Evolutionary conservation across 2,888 invertebrate genomes (phyloP), one percentile per base, ranked within the genome.

Genomic region (Drosophila kuntzei): DNA sequence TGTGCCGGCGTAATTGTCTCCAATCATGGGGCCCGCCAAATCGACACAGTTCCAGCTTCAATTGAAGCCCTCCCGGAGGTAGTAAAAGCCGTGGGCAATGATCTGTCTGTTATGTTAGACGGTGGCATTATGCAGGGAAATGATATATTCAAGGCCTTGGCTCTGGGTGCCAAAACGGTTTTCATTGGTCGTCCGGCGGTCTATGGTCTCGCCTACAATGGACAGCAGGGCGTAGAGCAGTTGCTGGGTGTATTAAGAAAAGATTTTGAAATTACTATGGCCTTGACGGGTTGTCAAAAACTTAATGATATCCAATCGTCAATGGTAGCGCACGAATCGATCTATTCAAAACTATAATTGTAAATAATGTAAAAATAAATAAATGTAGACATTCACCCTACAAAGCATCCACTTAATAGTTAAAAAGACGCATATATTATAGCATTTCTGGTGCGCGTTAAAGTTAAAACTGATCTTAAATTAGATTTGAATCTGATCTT

Each of bases 21-120:
- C 0, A 98, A 98, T 92, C 98, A 98, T 91, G 98, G 98, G 1
- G 98, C 96, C 0, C 94, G 98, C 62, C 98, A 98, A 93, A 92
- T 92, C 11, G 92, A 92, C 51, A 79, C 86, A n/a, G 95, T 96
- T 9, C 96, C 97, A 12, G 95, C 98, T 7, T 94, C 97, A 62
- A 97, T 98, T 81, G 97, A 97, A 93, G 96, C 94, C 0, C 92
- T 98, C 32, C 95, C 96, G 0, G 97, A 97, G 93, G 94, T 98
- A 60, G 94, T 95, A 0, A 93, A 94, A 79, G 97, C 96, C 1
- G 95, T 96, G 4, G 95, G 95, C 11, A 93, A 94, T 60, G 93
- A 94, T 87, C 93, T 96, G 18, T 96, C 97, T 87, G 94, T 98
- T 2, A 98, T 96, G 92, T 89, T 98, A 84, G 98, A 98, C 90